phyloP scores from a whole-genome alignment of 1,140 invertebrate species.

The Propsilocerus akamusi region DNA sequence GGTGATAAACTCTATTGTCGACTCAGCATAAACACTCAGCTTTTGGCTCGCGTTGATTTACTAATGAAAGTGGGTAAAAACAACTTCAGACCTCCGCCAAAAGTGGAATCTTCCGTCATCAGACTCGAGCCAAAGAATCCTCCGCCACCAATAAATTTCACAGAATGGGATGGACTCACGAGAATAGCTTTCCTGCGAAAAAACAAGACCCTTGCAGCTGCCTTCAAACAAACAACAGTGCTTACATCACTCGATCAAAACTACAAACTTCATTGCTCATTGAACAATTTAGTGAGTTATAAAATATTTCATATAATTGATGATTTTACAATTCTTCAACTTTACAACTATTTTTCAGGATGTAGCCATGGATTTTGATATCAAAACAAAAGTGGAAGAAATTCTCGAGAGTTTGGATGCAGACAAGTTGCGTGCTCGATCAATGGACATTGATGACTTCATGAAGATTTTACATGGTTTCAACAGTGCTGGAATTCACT shows the following conservation, averaged over 20 bases:
- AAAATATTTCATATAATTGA: not conserved
- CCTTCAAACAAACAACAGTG: conserved; percentile 71
- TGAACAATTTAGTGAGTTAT: conserved; percentile 59
- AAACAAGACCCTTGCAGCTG: conserved; percentile 78
- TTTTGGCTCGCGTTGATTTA: conserved; percentile 87
- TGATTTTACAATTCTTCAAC: not conserved
- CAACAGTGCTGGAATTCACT: no score
- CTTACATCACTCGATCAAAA: conserved; percentile 78
- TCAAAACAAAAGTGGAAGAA: conserved; percentile 65
- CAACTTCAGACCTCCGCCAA: conserved; percentile 95
- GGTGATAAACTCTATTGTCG: conserved; percentile 96
- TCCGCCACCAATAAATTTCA: conserved; percentile 88
- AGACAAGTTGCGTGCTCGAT: conserved; percentile 67
- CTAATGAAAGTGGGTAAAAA: conserved; percentile 96
- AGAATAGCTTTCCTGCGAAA: conserved; percentile 89
- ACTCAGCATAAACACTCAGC: conserved; percentile 89
- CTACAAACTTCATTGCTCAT: conserved; percentile 71
- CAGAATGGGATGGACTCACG: conserved; percentile 95
- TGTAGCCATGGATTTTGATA: conserved; percentile 62
- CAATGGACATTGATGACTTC: conserved; percentile 96
- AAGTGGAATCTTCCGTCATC: conserved; percentile 97
- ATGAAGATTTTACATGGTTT: conserved; percentile 70
- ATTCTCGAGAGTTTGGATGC: conserved; percentile 47
- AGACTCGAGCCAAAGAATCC: conserved; percentile 93
- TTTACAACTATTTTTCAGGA: conserved; percentile 33